Evolutionary conservation across 2,797 vertebrate genomes (phyloP).

Genomic region (Rhincodon typus): DNA sequence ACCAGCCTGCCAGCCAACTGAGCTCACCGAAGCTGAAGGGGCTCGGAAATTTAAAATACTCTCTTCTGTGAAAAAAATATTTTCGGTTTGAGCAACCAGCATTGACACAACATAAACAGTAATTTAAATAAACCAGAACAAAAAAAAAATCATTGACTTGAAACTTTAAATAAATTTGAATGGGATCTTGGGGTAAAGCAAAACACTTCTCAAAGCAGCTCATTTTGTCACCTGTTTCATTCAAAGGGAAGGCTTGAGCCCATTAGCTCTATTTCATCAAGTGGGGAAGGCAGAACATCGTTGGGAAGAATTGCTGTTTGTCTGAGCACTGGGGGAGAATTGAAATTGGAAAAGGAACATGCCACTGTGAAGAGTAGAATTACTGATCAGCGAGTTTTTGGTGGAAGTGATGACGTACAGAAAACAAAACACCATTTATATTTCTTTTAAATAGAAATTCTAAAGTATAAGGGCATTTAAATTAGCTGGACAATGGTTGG

Average conservation of each 20-base stretch:
- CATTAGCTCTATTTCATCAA: neutral
- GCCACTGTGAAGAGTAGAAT: neutral
- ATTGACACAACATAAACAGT: too few relatives aligned
- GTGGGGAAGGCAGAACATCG: neutral
- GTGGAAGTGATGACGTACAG: neutral
- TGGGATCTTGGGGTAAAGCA: neutral
- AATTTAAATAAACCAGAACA: too few relatives aligned
- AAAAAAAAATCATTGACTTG: too few relatives aligned
- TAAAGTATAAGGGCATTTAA: neutral
- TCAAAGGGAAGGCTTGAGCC: neutral
- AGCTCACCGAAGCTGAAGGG: neutral
- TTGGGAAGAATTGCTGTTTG: neutral
- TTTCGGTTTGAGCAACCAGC: too few relatives aligned
- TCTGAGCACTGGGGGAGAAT: neutral
- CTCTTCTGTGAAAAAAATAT: neutral
- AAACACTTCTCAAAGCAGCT: neutral
- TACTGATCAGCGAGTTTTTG: neutral
- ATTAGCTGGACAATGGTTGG: neutral
- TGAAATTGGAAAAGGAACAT: neutral
- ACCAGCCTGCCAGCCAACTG: too few relatives aligned
- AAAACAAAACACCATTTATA: neutral
- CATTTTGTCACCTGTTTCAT: neutral
- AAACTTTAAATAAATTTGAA: neutral
- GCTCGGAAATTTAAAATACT: neutral
- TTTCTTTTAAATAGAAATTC: neutral